Evolutionary conservation across 2,797 vertebrate species (phyloP).

Genomic region (Tolypeutes matacus): DNA sequence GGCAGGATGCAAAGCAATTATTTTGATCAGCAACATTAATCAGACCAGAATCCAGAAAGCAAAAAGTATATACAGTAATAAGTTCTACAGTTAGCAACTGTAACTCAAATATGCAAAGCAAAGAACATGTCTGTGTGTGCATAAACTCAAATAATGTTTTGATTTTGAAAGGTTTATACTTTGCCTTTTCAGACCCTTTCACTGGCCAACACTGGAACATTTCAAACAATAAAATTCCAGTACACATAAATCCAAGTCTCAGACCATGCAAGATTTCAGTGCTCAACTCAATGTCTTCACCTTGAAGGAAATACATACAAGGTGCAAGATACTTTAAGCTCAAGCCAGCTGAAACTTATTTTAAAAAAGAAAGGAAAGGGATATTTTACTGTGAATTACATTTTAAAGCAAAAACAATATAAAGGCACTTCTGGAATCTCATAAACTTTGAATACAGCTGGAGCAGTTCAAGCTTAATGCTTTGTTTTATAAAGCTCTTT

Average conservation of each 20-base stretch:
- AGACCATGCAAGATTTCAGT: background rate
- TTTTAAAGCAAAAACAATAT: constrained; percentile 71
- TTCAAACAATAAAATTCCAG: constrained; percentile 10
- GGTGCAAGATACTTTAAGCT: background rate
- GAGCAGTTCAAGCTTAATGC: constrained; percentile 60
- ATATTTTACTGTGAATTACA: constrained; percentile 42
- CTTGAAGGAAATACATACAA: background rate
- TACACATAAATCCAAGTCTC: constrained; percentile 5
- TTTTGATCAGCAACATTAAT: background rate
- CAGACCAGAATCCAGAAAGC: background rate
- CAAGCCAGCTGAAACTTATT: constrained; percentile 40
- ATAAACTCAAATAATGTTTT: background rate
- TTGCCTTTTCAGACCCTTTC: background rate
- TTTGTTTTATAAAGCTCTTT: constrained; percentile 74
- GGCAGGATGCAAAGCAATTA: background rate
- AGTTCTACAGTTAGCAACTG: background rate
- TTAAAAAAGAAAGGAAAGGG: constrained; percentile 18
- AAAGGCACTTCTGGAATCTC: constrained; percentile 63
- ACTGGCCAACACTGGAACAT: background rate
- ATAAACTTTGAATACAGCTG: constrained; percentile 78
- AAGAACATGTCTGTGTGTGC: background rate
- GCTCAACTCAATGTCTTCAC: background rate
- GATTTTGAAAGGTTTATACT: background rate
- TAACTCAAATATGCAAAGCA: background rate
- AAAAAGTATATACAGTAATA: background rate